A percentile compares a stretch with the other conserved stretches of the same genome.
Conservation (phyloP, 2,113 vertebrate genomes). For the Struthidea cinerea region DNA sequence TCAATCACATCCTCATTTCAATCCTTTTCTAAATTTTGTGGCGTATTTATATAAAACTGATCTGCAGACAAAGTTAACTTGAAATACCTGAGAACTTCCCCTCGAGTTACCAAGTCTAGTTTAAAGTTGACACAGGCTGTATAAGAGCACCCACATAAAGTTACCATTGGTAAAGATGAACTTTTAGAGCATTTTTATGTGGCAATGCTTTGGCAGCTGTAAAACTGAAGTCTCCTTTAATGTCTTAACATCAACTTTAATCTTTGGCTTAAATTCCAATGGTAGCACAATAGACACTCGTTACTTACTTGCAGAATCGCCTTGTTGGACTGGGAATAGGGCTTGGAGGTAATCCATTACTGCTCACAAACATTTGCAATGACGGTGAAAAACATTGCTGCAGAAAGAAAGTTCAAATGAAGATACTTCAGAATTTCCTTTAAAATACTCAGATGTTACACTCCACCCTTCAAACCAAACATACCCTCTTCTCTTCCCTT, state of each 20-base stretch:
- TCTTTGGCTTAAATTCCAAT: neutral
- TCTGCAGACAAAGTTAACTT: neutral
- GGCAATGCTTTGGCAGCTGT: neutral
- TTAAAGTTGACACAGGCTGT: neutral
- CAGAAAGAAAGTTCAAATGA: neutral
- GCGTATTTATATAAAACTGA: neutral
- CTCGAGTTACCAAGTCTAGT: neutral
- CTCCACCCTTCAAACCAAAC: neutral
- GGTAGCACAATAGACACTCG: neutral
- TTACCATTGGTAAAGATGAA: neutral
- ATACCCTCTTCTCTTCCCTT: neutral
- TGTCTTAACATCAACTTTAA: neutral
- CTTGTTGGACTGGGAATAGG: slow-evolving; percentile 88
- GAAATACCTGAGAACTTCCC: neutral
- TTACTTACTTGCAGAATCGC: slow-evolving; percentile 80
- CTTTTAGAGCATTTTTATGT: neutral
- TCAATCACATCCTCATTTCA: neutral
- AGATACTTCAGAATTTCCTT: neutral
- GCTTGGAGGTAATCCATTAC: slow-evolving; percentile 89
- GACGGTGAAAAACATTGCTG: slow-evolving; percentile 95
- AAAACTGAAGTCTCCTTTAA: neutral
- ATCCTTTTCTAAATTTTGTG: neutral
- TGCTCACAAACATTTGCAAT: slow-evolving; percentile 93
- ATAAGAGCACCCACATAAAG: neutral
- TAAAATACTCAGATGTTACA: neutral